Base-by-base conservation (phyloP, 2,797 vertebrate species). In the Synanceia verrucosa region DNA sequence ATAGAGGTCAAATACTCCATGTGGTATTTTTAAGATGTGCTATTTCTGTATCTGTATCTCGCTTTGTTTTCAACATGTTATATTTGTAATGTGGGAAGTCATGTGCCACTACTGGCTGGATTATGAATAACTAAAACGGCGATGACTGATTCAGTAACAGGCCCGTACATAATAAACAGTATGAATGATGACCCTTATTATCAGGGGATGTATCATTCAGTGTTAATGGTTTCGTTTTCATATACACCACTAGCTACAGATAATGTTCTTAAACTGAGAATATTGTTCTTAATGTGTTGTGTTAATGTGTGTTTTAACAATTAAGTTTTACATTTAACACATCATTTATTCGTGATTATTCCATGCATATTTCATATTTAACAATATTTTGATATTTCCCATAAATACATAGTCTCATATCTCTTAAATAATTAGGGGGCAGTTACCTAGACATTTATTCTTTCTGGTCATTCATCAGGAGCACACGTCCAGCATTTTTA, bases 91-190 rank as follows among this genome's bases (percentile, higher is more conserved):
- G 21, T n/a, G 12, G 12, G 48, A 61, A 9, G 24, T 29, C 21
- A 65, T 51, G n/a, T 58, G 61, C 48, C 51, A 39, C 16, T 14
- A 43, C 33, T 51, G 29, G 21, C 37, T 26, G 21, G 53, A 34
- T 18, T 28, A 44, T 65, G 6, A 56, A 63, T 57, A 57, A 41
- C 23, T 56, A 48, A 47, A 75, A 50, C 0, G 1, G 1, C 12
- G 44, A 65, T 70, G 12, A 65, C 65, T 76, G 13, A 76, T 70
- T 52, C 37, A 52, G 24, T 58, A 37, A 59, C 9, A 24, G 24
- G 19, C 19, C 48, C 1, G 9, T 26, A 55, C n/a, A 19, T 28
- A 11, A 61, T 53, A 24, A 56, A 26, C 21, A 44, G 21, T 14
- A 21, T 46, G 18, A 50, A 43, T 24, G 44, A 29, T 14, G 37